phyloP scores from a whole-genome alignment of 2,888 invertebrate species.

The Pachycephus smyrnensis region DNA sequence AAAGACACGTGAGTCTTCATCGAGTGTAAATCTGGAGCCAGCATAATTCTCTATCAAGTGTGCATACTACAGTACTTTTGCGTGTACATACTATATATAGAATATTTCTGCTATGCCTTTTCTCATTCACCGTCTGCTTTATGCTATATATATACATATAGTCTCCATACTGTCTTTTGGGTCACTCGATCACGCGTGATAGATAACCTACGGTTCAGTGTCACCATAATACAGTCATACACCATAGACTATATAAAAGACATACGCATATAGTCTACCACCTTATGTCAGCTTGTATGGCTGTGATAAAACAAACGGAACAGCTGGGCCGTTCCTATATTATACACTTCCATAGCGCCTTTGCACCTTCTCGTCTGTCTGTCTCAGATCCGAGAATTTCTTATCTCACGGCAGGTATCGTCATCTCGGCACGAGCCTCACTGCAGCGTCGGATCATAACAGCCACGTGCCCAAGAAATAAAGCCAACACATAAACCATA shows the following conservation, averaged over 20 bases:
- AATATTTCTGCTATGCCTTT: not conserved
- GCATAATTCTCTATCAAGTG: not conserved
- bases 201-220: slow-evolving; percentile 8
- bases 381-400: not conserved
- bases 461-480: not conserved
- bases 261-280: not conserved
- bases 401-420: slow-evolving; percentile 5
- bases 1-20: slow-evolving; percentile 24
- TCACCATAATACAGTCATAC: not conserved
- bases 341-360: not conserved
- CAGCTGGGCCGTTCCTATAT: not conserved
- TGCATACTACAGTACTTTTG: not conserved
- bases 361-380: not conserved
- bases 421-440: not conserved
- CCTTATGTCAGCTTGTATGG: not conserved
- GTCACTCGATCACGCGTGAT: not conserved
- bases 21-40: slow-evolving; percentile 1
- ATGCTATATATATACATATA: not conserved
- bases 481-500: not conserved
- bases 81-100: not conserved
- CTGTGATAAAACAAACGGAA: slow-evolving; percentile 5
- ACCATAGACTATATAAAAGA: not conserved
- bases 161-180: not conserved
- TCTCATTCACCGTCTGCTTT: not conserved
- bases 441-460: not conserved